Conservation (phyloP, 2,113 vertebrate genomes). For the Puntigrus tetrazona region DNA sequence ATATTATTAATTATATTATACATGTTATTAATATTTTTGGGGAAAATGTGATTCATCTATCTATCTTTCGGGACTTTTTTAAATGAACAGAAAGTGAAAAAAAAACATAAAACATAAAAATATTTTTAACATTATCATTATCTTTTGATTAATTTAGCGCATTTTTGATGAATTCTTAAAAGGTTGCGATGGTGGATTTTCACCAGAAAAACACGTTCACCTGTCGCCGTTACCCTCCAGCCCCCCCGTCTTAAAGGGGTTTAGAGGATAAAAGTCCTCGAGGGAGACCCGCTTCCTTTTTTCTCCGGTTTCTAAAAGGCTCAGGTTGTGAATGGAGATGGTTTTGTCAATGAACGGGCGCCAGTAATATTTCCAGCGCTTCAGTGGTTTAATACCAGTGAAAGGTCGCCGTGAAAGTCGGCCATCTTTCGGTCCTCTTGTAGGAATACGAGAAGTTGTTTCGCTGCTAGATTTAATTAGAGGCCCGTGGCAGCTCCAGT, state of each 20-base stretch:
- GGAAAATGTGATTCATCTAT: too few species aligned
- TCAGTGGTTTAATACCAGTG: constrained; percentile 28
- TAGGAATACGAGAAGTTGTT: constrained; percentile 8
- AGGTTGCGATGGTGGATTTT: not conserved
- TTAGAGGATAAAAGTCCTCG: not conserved
- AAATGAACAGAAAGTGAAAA: too few species aligned
- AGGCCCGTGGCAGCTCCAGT: not conserved
- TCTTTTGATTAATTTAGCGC: not conserved
- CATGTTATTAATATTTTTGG: too few species aligned
- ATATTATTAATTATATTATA: too few species aligned
- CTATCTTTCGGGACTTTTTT: too few species aligned
- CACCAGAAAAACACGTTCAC: not conserved
- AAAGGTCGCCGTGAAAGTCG: constrained; percentile 11
- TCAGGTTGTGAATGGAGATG: not conserved
- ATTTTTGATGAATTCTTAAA: not conserved
- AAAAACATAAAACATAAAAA: too few species aligned
- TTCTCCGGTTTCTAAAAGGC: not conserved
- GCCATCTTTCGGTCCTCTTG: not conserved
- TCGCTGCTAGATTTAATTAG: constrained; percentile 15
- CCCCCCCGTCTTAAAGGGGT: not conserved
- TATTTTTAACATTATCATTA: too few species aligned
- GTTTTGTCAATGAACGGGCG: not conserved
- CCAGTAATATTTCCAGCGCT: constrained; percentile 4
- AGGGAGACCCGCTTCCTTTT: not conserved
- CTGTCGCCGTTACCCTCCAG: not conserved